Base-by-base conservation (phyloP, 2,113 vertebrate species). In the Eurypyga helias region DNA sequence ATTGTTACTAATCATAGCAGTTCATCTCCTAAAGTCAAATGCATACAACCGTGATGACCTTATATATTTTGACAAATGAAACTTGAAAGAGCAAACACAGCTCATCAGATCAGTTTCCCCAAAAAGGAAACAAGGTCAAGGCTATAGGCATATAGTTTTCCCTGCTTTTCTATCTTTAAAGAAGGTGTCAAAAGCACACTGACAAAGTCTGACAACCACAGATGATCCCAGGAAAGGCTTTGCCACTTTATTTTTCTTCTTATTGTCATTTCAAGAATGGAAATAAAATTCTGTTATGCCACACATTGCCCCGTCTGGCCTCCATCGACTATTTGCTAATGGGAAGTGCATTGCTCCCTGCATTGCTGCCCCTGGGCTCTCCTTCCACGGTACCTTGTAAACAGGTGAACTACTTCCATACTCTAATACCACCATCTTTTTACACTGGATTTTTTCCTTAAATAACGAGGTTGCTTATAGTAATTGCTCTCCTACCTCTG, bases 261-360 rank as follows among this genome's bases (percentile, higher is more conserved):
- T 96, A 90, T 72, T 97, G 83, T 96, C 81, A 92, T 95, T 48
- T 94, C 93, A 97, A 96, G 92, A 97, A 95, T 43, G 34, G 94
- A 96, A 97, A 97, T 96, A 97, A 97, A 96, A 96, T 89, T 95
- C 96, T 90, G 84, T 73, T 97, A 79, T 85, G 72, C 52, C 95
- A 89, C 10, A 15, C 78, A 75, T 36, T 91, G 54, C 51, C 82
- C 48, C 15, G 9, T 76, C 46, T 65, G 58, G 6, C 41, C 31
- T 89, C 70, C 88, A 80, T 34, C 12, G 38, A 73, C 94, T 96
- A n/a, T 93, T 91, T 98, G 87, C 52, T 95, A 82, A 96, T 60
- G 80, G 57, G 94, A 96, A 93, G 67, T 76, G 58, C 79, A 54
- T 41, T 75, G 46, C 69, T 66, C 29, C 66, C 83, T 95, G 60